Conservation (phyloP, 2,113 vertebrate species). For the human (Homo sapiens) region GRCh38 chr11:114669501-114670000, state of each 20-base stretch:
- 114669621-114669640: background rate
- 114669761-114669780: background rate
- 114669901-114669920: too few species aligned
- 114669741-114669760: background rate
- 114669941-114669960: background rate
- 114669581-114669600: background rate
- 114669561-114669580: background rate
- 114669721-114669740: background rate
- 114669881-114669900: too few species aligned
- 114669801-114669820: background rate
- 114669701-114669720: background rate
- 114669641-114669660: background rate
- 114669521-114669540: background rate
- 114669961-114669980: background rate
- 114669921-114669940: too few species aligned
- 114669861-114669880: too few species aligned
- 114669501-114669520: background rate
- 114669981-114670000: background rate
- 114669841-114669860: too few species aligned
- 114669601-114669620: background rate
- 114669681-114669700: background rate
- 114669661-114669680: background rate
- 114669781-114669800: background rate
- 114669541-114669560: background rate
- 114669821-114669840: background rate